Base-by-base conservation (phyloP, 2,113 vertebrate species). In the Petromus typicus region DNA sequence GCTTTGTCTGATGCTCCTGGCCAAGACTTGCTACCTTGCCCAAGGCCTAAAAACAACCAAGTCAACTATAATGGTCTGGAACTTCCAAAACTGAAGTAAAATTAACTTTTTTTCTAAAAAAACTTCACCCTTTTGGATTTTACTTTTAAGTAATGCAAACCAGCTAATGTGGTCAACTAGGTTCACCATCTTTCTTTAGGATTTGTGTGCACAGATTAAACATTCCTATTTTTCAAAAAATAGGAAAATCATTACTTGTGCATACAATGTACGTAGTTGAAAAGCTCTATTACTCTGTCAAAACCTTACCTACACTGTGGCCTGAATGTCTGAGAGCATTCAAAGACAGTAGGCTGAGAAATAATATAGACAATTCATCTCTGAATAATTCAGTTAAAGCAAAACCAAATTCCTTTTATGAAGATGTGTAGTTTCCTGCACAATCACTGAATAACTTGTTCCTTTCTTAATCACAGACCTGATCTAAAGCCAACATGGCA, bases 391-490 rank as follows among this genome's bases (percentile, higher is more conserved):
- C 48, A 71, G 34, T 93, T 81, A n/a, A 88, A 85, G 66, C 7
- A 88, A 97, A 63, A 88, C 30, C 51, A 75, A 86, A 13, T 5
- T 63, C 5, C 17, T 64, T 23, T 83, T 11, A 6, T 63, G 27
- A 91, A 78, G 27, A 57, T 79, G 34, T 27, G 82, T 90, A 23
- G 22, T 63, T 89, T 81, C 67, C 17, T 45, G 9, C 7, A 59
- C 61, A 88, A 96, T 67, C 37, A 82, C 48, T 83, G 27, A 95
- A 87, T 51, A 82, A 73, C 16, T n/a, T 87, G 5, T 87, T 92
- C 11, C 20, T 66, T 84, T 95, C 43, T 90, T 34, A 67, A 86
- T 89, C 78, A 88, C 69, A 96, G 67, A 86, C n/a, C 80, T 95
- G 89, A 90, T 82, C 30, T 18, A 88, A 90, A 86, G 63, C 56